Evolutionary conservation across 2,797 vertebrate genomes (phyloP).

Genomic region (Carapus acus): DNA sequence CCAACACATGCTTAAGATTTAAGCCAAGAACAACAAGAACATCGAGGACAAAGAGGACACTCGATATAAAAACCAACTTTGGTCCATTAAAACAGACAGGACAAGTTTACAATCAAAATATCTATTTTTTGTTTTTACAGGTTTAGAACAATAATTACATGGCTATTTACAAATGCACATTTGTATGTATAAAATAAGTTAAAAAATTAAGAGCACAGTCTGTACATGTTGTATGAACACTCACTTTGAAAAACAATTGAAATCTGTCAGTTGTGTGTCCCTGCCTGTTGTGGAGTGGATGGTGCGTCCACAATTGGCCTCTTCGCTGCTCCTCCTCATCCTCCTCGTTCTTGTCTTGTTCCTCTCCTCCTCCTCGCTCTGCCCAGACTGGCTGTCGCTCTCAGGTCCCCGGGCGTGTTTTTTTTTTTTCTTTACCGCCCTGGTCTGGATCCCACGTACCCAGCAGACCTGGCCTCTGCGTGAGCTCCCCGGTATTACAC

Average conservation of each 20-base stretch:
- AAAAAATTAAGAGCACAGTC: slow-evolving; percentile 83
- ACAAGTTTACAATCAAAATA: slow-evolving; percentile 93
- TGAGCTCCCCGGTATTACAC: slow-evolving; percentile 5
- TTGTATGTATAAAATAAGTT: slow-evolving; percentile 99
- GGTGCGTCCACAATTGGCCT: too few relatives aligned
- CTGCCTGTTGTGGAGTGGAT: slow-evolving; percentile 39
- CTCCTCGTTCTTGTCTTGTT: slow-evolving; percentile 4
- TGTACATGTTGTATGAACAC: slow-evolving; percentile 78
- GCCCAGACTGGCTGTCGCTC: slow-evolving; percentile 50
- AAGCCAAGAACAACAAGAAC: slow-evolving; percentile 76
- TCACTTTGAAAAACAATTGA: slow-evolving; percentile 60
- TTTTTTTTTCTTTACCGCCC: too few relatives aligned
- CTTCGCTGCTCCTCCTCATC: too few relatives aligned
- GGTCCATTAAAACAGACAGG: slow-evolving; percentile 98
- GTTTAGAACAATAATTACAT: slow-evolving; percentile 97
- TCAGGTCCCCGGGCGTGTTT: slow-evolving; percentile 30
- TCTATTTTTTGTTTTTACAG: slow-evolving; percentile 87
- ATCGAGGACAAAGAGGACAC: slow-evolving; percentile 70
- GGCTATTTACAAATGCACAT: slow-evolving; percentile 98
- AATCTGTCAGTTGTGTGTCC: slow-evolving; percentile 56
- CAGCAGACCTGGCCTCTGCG: not conserved
- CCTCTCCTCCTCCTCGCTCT: slow-evolving; percentile 71
- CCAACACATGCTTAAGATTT: slow-evolving; percentile 82
- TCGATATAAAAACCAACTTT: slow-evolving; percentile 87
- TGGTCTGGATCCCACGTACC: slow-evolving; percentile 12